These are phyloP conservation scores for Coremacera marginata DNA, from an alignment of 2,888 invertebrate species.

Conservation along the genomic window DNA sequence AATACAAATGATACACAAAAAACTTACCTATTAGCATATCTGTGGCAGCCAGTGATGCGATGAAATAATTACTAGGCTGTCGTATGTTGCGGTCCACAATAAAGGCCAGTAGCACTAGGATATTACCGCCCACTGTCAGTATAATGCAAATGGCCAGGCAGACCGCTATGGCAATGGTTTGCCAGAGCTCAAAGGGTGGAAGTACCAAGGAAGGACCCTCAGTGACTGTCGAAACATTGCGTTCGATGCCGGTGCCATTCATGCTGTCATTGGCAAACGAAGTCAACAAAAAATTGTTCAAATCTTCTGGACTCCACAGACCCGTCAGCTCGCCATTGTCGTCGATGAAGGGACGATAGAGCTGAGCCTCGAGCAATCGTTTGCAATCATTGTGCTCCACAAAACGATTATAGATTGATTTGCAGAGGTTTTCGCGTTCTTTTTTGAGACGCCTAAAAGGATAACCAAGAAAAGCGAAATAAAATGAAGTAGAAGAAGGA, in stretches of 20 bases:
- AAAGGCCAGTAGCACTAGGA: conserved; percentile 94
- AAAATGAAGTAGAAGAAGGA: neutral
- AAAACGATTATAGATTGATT: conserved; percentile 75
- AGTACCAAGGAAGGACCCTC: conserved; percentile 73
- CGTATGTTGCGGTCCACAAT: conserved; percentile 93
- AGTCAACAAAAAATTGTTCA: conserved; percentile 55
- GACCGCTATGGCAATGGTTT: conserved; percentile 89
- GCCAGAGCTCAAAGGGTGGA: conserved; percentile 91
- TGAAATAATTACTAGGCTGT: conserved; percentile 99
- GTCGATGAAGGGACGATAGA: conserved; percentile 69
- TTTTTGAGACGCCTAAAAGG: conserved; percentile 78
- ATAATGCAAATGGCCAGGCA: conserved; percentile 90
- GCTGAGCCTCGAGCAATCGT: conserved; percentile 70
- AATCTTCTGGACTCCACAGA: conserved; percentile 62
- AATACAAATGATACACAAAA: neutral
- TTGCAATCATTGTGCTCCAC: conserved; percentile 75
- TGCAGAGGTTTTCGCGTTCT: conserved; percentile 80
- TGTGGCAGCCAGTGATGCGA: conserved; percentile 96
- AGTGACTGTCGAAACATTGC: conserved; percentile 51
- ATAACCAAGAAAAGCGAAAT: neutral
- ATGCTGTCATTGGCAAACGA: conserved; percentile 59
- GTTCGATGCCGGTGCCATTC: conserved; percentile 56
- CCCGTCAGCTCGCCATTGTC: conserved; percentile 66
- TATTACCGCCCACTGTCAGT: conserved; percentile 94
- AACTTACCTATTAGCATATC: conserved; percentile 90